Conservation (phyloP, 1,140 invertebrate species). For the Drosophila tani region DNA sequence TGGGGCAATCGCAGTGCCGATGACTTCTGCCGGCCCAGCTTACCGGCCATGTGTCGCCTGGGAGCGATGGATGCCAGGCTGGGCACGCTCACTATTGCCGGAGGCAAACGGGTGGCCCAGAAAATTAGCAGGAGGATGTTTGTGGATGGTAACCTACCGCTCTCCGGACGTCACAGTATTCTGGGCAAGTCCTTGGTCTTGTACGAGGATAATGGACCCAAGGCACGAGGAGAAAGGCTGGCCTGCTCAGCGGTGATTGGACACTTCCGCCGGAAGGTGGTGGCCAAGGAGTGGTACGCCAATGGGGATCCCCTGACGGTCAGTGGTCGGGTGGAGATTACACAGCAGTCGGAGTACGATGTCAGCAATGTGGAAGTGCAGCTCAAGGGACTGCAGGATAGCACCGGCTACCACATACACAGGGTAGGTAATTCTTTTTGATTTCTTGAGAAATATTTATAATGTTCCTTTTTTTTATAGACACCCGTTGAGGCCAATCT, state of each 20-base stretch:
- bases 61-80: constrained; percentile 90
- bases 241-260: constrained; percentile 94
- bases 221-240: constrained; percentile 93
- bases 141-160: constrained; percentile 91
- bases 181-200: constrained; percentile 94
- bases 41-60: constrained; percentile 88
- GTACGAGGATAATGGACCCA: constrained; percentile 94
- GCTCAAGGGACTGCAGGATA: constrained; percentile 90
- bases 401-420: constrained; percentile 93
- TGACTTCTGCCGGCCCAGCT: constrained; percentile 86
- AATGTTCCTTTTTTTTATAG: constrained; percentile 84
- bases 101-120: constrained; percentile 88
- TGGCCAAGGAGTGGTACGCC: constrained; percentile 94
- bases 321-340: constrained; percentile 91
- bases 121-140: constrained; percentile 90
- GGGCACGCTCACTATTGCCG: constrained; percentile 90
- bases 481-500: constrained; percentile 91
- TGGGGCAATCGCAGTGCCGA: constrained; percentile 85
- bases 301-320: constrained; percentile 89
- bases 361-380: constrained; percentile 91
- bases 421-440: constrained; percentile 87
- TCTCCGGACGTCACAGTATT: constrained; percentile 91
- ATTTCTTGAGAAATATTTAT: neutral
- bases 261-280: constrained; percentile 92
- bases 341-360: constrained; percentile 94